Evolutionary conservation across 2,797 vertebrate genomes (phyloP).

Genomic region (Loris lydekkerianus): DNA sequence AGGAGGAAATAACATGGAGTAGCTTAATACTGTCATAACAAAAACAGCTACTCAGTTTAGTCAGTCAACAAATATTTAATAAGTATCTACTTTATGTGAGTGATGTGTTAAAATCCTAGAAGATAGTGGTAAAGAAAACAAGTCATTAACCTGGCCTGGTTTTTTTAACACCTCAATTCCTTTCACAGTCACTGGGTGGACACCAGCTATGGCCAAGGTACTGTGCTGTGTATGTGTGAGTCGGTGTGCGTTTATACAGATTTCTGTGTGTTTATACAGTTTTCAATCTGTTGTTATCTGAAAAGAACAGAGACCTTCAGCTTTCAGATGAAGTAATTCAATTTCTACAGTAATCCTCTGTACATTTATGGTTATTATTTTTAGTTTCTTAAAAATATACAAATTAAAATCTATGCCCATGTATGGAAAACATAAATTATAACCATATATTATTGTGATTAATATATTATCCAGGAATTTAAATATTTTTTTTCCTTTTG

Average conservation of each 20-base stretch:
- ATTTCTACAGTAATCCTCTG: neutral
- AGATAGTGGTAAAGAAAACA: neutral
- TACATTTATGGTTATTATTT: neutral
- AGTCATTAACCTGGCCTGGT: neutral
- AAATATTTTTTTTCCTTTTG: neutral
- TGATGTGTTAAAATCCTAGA: neutral
- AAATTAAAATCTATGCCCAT: neutral
- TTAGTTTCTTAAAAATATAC: neutral
- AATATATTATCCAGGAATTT: neutral
- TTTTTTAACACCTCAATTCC: neutral
- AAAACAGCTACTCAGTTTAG: neutral
- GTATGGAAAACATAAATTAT: neutral
- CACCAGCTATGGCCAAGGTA: neutral
- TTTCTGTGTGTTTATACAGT: neutral
- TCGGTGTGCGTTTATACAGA: neutral
- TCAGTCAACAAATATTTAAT: constrained; percentile 4
- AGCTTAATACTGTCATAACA: neutral
- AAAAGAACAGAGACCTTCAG: neutral
- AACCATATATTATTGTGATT: neutral
- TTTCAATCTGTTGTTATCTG: neutral
- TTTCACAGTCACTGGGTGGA: neutral
- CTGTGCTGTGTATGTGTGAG: neutral
- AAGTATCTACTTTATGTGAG: neutral
- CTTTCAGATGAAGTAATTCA: neutral
- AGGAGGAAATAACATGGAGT: constrained; percentile 3